A percentile compares a stretch with the other conserved stretches of the same genome.
Evolutionary conservation across 92 coral and sea anemone species (phyloP).

Genomic region (Phenganax stokvisi): DNA sequence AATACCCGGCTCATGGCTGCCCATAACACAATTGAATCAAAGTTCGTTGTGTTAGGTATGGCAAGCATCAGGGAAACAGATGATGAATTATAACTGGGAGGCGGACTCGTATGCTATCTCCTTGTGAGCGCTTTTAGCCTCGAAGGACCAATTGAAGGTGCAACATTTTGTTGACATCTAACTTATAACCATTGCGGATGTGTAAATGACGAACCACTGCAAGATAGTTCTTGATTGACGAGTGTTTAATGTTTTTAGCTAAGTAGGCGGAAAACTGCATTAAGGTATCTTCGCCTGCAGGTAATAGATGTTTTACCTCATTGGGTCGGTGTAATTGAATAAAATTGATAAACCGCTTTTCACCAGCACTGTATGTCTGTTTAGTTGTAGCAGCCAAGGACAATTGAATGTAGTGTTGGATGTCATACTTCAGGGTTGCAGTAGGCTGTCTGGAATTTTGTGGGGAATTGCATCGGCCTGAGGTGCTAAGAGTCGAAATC

Average conservation of each 20-base stretch:
- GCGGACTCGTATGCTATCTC: constrained; percentile 29
- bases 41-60: constrained; percentile 25
- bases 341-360: constrained; percentile 45
- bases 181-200: constrained; percentile 44
- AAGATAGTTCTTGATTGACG: constrained; percentile 50
- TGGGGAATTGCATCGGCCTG: constrained; percentile 29
- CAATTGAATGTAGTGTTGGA: constrained; percentile 37
- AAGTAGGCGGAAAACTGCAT: constrained; percentile 43
- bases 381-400: constrained; percentile 46
- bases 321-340: constrained; percentile 11
- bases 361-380: constrained; percentile 48
- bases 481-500: constrained; percentile 50
- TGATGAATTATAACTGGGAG: constrained; percentile 46
- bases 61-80: constrained; percentile 27
- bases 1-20: constrained; percentile 51
- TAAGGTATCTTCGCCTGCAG: constrained; percentile 45
- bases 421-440: constrained; percentile 38
- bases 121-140: constrained; percentile 53
- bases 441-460: constrained; percentile 12
- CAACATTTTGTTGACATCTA: constrained; percentile 40
- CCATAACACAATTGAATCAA: constrained; percentile 51
- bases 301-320: constrained; percentile 9
- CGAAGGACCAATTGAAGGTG: constrained; percentile 46
- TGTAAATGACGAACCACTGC: constrained; percentile 52
- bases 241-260: constrained; percentile 43